Conservation (phyloP, 1,140 invertebrate genomes). For the Macrobrachium nipponense region DNA sequence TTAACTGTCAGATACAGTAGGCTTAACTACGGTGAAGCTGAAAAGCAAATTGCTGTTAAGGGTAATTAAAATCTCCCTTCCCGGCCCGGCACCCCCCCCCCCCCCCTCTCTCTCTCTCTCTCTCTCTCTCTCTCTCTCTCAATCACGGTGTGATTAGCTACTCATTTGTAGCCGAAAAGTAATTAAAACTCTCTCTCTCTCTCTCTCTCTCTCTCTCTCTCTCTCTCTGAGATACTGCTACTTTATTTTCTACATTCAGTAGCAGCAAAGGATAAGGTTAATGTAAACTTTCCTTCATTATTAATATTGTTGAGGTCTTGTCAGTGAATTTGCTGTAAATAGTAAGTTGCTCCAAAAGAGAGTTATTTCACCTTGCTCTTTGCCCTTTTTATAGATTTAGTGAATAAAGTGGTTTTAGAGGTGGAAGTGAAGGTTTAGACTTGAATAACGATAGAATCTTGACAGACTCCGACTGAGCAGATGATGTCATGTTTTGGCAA, state of each 20-base stretch:
- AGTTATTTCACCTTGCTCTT: too few species aligned
- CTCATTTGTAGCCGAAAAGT: neutral
- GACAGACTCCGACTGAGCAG: too few species aligned
- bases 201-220: slow-evolving; percentile 5
- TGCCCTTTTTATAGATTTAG: too few species aligned
- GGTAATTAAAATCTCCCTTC: neutral
- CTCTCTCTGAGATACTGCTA: neutral
- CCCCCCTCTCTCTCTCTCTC: neutral
- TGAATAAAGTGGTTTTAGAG: too few species aligned
- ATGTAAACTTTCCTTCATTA: neutral
- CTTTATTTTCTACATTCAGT: neutral
- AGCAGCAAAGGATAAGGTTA: too few species aligned
- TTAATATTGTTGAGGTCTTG: neutral
- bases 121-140: neutral
- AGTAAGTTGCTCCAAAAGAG: too few species aligned
- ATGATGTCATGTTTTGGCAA: too few species aligned
- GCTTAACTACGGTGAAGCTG: neutral
- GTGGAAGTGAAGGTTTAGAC: too few species aligned
- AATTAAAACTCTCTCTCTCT: slow-evolving; percentile 2
- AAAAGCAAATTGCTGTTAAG: neutral
- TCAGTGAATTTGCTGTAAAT: too few species aligned
- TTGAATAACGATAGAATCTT: too few species aligned
- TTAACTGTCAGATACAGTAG: neutral
- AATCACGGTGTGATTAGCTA: neutral
- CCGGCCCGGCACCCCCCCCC: neutral